These are phyloP conservation scores for Pituophis catenifer DNA, from an alignment of 2,113 vertebrate genomes.

Conservation along the genomic window DNA sequence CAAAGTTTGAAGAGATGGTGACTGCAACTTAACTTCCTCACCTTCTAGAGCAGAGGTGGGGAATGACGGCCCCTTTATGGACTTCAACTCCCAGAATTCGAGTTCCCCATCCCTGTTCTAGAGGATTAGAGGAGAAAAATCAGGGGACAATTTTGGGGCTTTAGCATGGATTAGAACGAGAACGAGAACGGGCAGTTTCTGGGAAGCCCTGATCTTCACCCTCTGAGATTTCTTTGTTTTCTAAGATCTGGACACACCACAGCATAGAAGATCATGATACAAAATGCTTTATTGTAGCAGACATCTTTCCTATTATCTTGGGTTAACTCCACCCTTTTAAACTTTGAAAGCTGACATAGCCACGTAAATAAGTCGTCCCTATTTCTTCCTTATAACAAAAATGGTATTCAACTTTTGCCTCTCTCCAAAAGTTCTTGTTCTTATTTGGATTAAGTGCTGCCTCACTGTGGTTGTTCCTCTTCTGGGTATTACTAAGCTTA, in stretches of 20 bases:
- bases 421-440: background rate
- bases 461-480: background rate
- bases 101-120: background rate
- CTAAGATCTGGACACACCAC: background rate
- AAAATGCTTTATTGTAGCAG: background rate
- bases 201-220: background rate
- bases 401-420: background rate
- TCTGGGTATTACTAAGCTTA: too few relatives aligned
- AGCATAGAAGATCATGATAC: background rate
- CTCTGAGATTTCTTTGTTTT: background rate
- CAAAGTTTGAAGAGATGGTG: background rate
- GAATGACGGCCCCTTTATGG: background rate
- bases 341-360: background rate
- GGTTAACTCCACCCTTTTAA: background rate
- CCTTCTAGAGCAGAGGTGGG: background rate
- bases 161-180: background rate
- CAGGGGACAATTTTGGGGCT: background rate
- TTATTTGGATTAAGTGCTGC: background rate
- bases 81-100: too few relatives aligned
- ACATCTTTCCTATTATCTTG: background rate
- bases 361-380: background rate
- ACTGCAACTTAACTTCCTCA: background rate
- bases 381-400: background rate
- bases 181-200: background rate
- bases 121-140: background rate